These are phyloP conservation scores for Zaprionus taronus DNA, from an alignment of 1,140 invertebrate genomes.

Conservation along the genomic window DNA sequence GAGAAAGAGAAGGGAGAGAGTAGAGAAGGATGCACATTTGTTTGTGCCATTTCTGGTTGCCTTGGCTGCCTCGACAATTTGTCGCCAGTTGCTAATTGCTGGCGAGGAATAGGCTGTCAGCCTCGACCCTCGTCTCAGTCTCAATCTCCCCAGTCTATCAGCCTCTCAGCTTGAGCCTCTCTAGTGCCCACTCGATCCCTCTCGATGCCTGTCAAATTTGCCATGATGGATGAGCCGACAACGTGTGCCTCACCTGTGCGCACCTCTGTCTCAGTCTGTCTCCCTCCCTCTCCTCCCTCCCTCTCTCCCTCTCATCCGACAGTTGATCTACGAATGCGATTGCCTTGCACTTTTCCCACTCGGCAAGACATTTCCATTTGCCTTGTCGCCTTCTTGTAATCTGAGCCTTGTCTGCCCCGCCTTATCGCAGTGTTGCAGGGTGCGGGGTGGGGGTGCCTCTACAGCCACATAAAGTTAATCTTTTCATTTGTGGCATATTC, in stretches of 20 bases:
- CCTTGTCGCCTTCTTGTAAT: slow-evolving; percentile 16
- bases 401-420: slow-evolving; percentile 2
- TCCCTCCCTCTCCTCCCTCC: background rate
- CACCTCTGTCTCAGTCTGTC: background rate
- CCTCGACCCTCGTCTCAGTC: background rate
- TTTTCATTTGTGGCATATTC: slow-evolving; percentile 13
- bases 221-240: slow-evolving; percentile 23
- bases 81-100: slow-evolving; percentile 79
- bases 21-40: background rate
- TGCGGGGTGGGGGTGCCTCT: background rate
- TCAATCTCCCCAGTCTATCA: slow-evolving; percentile 1
- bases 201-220: slow-evolving; percentile 32
- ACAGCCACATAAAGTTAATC: background rate
- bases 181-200: background rate
- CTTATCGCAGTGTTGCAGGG: background rate
- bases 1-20: background rate
- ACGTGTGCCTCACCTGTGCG: slow-evolving; percentile 13
- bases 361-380: slow-evolving; percentile 4
- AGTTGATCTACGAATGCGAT: slow-evolving; percentile 32
- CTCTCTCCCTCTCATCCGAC: slow-evolving; percentile 16
- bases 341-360: slow-evolving; percentile 25
- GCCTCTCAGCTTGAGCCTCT: slow-evolving; percentile 1
- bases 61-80: slow-evolving; percentile 62
- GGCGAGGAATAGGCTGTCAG: slow-evolving; percentile 14
- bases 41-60: slow-evolving; percentile 26